A percentile compares a stretch with the other conserved stretches of the same genome.
Evolutionary conservation across 2,797 vertebrate genomes (phyloP).

Genomic region (Ceyx erithaca): DNA sequence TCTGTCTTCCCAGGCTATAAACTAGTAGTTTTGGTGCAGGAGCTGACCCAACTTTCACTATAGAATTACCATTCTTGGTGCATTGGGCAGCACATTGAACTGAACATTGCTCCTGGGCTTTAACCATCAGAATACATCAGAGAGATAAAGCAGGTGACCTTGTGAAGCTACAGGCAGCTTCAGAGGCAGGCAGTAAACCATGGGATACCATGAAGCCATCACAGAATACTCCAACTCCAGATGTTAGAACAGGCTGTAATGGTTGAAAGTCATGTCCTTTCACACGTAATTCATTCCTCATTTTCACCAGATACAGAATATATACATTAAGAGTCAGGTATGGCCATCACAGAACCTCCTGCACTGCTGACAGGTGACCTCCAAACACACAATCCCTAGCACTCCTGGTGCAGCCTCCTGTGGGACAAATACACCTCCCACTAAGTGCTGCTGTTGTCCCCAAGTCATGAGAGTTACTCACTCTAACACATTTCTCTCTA

Average conservation of each 20-base stretch:
- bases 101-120: neutral
- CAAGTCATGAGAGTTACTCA: neutral
- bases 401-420: too few relatives aligned
- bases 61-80: neutral
- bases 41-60: neutral
- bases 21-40: neutral
- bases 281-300: rapidly evolving
- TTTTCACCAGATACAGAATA: neutral
- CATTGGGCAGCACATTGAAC: rapidly evolving
- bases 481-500: neutral
- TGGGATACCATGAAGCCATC: neutral
- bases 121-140: neutral
- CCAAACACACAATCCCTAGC: too few relatives aligned
- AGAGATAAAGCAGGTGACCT: neutral
- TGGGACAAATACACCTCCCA: neutral
- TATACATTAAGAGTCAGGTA: rapidly evolving
- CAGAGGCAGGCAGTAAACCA: neutral
- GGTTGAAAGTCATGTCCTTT: neutral
- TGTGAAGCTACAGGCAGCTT: neutral
- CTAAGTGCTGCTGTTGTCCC: neutral
- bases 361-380: neutral
- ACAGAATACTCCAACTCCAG: neutral
- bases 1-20: neutral
- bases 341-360: neutral
- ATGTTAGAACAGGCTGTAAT: rapidly evolving